Evolutionary conservation across 2,113 vertebrate genomes (phyloP), one percentile per base, ranked within the genome.

Genomic region (Prionailurus bengalensis): DNA sequence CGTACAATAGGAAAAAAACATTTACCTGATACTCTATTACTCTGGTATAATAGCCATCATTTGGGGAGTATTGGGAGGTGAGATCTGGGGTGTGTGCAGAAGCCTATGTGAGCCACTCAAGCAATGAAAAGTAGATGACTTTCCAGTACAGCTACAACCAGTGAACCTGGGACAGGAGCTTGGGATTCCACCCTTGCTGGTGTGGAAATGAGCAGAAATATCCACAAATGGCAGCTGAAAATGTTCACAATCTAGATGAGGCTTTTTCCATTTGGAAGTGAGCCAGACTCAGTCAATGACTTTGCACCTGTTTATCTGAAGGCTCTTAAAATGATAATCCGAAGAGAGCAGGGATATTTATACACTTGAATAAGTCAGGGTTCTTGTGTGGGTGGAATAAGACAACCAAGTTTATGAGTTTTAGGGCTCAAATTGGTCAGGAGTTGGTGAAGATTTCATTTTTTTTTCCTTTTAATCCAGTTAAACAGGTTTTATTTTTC

Each of bases 321-420:
- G 65, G 53, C n/a, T 81, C 87, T 81, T 89, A 89, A 91, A 95
- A 89, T 73, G 39, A 82, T 92, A 85, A 89, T 95, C 36, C 58
- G 66, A 76, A 92, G 31, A 55, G 76, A 85, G 36, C 58, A 95
- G 87, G 81, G 45, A 53, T 78, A 61, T 85, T 87, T 36, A 23
- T 42, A 42, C 1, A 8, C 42, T 82, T 83, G 74, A 70, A 68
- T 68, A 91, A 61, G 33, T 66, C 23, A 61, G 66, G 14, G 11
- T 80, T 80, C 15, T 10, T 61, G n/a, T 7, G 16, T 61, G n/a
- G 23, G 33, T 51, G 11, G 53, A 87, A 71, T 84, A 74, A 84
- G 87, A 42, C 14, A 83, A 48, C 9, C 70, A 94, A 48, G 63
- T 68, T n/a, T 55, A 9, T 88, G 48, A 83, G 42, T 45, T 80